Conservation (phyloP, 2,888 invertebrate genomes). For the Apamea sordens region DNA sequence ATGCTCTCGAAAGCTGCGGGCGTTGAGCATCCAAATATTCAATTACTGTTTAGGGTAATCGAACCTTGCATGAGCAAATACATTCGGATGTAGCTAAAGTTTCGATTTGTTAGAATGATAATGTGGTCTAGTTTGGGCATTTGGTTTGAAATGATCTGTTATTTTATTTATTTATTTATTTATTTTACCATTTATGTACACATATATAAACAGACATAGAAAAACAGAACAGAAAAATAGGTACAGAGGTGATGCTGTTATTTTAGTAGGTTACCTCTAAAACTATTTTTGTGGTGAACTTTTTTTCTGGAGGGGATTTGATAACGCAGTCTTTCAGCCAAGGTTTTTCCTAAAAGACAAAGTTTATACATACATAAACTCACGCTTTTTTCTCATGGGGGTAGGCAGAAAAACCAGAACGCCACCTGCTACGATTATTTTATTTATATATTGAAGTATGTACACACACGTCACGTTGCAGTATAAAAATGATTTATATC, state of each 20-base stretch:
- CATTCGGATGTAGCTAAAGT: neutral
- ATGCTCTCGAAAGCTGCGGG: slow-evolving; percentile 8
- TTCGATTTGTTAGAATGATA: neutral
- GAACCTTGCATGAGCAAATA: slow-evolving; percentile 26
- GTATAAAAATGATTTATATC: too few species aligned
- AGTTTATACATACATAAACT: too few species aligned
- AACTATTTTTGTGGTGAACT: neutral
- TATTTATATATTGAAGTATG: too few species aligned
- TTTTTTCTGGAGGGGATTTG: neutral
- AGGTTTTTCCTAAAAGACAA: neutral
- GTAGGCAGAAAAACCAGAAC: too few species aligned
- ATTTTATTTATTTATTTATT: too few species aligned
- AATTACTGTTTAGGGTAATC: slow-evolving; percentile 36
- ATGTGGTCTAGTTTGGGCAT: neutral
- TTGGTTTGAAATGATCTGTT: neutral
- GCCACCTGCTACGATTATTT: too few species aligned
- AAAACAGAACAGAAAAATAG: too few species aligned
- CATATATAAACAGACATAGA: too few species aligned
- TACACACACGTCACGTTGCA: too few species aligned
- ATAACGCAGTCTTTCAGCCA: neutral
- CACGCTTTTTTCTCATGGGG: too few species aligned
- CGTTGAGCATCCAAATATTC: slow-evolving; percentile 18
- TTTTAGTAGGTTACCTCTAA: neutral
- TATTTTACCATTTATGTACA: too few species aligned
- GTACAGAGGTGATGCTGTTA: too few species aligned